phyloP scores from a whole-genome alignment of 1,140 invertebrate species.

The Trichogramma pretiosum region DNA sequence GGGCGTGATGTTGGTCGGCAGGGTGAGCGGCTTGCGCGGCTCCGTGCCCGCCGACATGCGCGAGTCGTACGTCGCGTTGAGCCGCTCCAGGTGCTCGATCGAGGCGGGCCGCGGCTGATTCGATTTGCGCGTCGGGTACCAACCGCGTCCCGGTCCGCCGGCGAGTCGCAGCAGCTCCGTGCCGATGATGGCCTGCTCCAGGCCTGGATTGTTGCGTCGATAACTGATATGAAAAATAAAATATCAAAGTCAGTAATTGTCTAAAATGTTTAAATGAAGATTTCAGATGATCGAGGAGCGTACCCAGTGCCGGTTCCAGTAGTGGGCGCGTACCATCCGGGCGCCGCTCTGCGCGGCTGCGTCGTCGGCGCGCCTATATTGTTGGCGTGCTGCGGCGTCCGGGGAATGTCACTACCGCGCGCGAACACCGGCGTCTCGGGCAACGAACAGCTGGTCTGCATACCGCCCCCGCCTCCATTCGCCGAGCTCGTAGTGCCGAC shows the following conservation, averaged over 20 bases:
- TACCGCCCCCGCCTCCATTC: conserved; percentile 38
- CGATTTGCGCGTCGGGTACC: conserved; percentile 61
- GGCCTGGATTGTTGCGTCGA: conserved; percentile 55
- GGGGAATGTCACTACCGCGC: conserved; percentile 66
- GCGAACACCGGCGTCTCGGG: conserved; percentile 78
- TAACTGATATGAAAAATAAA: no score
- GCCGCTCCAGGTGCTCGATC: conserved; percentile 72
- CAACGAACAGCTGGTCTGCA: conserved; percentile 72
- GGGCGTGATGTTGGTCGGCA: conserved; percentile 73
- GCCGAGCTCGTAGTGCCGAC: conserved; percentile 34
- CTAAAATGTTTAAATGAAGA: neutral
- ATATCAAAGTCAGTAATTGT: neutral
- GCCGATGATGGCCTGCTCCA: conserved; percentile 59
- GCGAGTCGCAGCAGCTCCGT: conserved; percentile 67
- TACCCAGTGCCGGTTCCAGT: conserved; percentile 41
- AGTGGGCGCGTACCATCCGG: conserved; percentile 42
- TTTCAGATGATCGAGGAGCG: no score
- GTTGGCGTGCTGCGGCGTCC: conserved; percentile 55
- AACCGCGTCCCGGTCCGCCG: conserved; percentile 70
- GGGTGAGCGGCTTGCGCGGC: conserved; percentile 63
- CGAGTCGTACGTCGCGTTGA: conserved; percentile 48
- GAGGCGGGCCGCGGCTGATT: conserved; percentile 60
- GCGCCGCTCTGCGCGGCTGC: conserved; percentile 40
- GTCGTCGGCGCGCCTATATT: conserved; percentile 35
- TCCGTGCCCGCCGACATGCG: conserved; percentile 48